Conservation (phyloP, 2,113 vertebrate species). For the Xenopus tropicalis region DNA sequence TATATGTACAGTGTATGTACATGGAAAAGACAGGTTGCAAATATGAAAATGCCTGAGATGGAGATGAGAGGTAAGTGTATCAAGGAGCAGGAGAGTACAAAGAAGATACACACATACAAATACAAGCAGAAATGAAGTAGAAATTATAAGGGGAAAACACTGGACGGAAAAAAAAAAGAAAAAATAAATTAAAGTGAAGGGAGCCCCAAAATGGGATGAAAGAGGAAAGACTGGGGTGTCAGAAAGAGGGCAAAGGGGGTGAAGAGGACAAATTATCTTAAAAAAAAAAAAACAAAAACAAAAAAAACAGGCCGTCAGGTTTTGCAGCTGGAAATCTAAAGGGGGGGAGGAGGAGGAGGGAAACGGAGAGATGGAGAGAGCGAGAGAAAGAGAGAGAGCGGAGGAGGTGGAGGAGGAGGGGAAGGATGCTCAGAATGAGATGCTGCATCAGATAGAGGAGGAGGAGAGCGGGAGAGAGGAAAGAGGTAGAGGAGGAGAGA, state of each 20-base stretch:
- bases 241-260: conserved; percentile 22
- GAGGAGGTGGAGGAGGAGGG: conserved; percentile 29
- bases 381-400: not conserved
- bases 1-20: not conserved
- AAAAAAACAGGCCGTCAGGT: conserved; percentile 31
- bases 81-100: not conserved
- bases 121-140: conserved; percentile 22
- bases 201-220: conserved; percentile 7
- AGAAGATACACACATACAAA: conserved; percentile 19
- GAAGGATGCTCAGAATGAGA: conserved; percentile 37
- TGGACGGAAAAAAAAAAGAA: not conserved
- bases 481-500: conserved; percentile 17
- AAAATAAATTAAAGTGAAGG: not conserved
- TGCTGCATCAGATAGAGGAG: conserved; percentile 44
- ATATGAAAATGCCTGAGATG: not conserved
- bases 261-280: conserved; percentile 31
- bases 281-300: conserved; percentile 34
- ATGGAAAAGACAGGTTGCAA: not conserved
- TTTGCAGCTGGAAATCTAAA: conserved; percentile 43
- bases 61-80: not conserved
- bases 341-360: conserved; percentile 22
- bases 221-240: not conserved
- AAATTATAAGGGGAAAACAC: conserved; percentile 19
- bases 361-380: not conserved
- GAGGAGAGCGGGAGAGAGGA: conserved; percentile 23